These are phyloP conservation scores for Ceratosolen fusciceps DNA, from an alignment of 1,140 invertebrate genomes.

Conservation along the genomic window DNA sequence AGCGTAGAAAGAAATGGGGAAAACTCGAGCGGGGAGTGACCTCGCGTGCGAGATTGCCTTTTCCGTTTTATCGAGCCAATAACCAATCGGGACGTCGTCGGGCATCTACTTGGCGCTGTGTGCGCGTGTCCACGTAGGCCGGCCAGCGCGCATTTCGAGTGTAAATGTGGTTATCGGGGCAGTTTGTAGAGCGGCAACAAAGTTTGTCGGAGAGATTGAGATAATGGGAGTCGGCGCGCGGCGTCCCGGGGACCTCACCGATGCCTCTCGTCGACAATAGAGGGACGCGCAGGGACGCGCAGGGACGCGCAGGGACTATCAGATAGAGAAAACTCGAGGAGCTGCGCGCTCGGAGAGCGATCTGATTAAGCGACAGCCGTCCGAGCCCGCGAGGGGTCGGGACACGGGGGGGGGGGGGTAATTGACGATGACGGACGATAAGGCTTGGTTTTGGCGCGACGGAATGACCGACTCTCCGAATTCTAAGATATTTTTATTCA, in stretches of 20 bases:
- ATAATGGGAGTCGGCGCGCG: neutral
- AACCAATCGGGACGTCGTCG: slow-evolving; percentile 16
- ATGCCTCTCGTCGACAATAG: slow-evolving; percentile 4
- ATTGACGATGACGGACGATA: slow-evolving; percentile 1
- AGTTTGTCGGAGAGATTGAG: slow-evolving; percentile 41
- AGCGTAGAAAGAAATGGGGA: too few relatives aligned
- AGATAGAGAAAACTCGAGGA: neutral
- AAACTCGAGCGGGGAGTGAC: slow-evolving; percentile 19
- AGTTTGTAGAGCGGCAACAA: slow-evolving; percentile 26
- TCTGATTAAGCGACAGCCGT: neutral
- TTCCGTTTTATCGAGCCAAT: slow-evolving; percentile 32
- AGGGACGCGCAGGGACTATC: too few relatives aligned
- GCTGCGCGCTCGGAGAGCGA: neutral
- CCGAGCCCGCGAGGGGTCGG: too few relatives aligned
- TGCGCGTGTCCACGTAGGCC: neutral
- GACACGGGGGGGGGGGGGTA: too few relatives aligned
- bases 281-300: neutral
- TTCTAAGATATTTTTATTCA: neutral
- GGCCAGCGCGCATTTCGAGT: neutral
- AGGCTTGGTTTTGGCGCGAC: neutral
- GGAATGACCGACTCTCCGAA: neutral
- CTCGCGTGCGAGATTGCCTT: slow-evolving; percentile 23
- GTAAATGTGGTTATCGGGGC: slow-evolving; percentile 35
- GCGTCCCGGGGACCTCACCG: neutral
- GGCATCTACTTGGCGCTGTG: neutral